phyloP scores from a whole-genome alignment of 2,888 invertebrate species.

The Ophioninae sp. region DNA sequence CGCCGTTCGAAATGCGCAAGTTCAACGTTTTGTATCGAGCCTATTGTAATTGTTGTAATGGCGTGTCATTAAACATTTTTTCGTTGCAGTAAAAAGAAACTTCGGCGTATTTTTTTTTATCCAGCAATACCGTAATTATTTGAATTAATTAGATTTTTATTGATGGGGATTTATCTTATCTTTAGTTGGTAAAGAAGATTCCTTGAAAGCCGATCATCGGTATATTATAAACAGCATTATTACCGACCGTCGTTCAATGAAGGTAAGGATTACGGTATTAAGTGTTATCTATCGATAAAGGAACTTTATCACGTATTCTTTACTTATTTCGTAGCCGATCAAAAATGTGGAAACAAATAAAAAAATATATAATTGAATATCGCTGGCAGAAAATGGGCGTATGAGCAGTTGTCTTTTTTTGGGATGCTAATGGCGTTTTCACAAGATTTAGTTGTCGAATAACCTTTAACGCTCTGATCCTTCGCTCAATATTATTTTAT shows the following conservation, averaged over 20 bases:
- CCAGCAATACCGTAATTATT: background rate
- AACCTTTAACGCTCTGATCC: background rate
- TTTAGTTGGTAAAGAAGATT: no score
- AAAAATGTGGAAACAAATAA: background rate
- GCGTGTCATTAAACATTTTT: conserved; percentile 43
- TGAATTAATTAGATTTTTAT: no score
- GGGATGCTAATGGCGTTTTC: background rate
- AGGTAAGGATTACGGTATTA: no score
- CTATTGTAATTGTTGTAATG: conserved; percentile 34
- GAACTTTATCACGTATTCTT: no score
- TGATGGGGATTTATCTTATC: no score
- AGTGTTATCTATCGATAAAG: no score
- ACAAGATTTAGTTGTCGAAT: background rate
- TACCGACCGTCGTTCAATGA: no score
- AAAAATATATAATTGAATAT: background rate
- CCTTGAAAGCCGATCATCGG: no score
- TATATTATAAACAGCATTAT: no score
- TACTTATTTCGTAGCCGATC: no score
- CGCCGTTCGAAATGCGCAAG: conserved; percentile 26
- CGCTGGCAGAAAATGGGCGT: background rate
- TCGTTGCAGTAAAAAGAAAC: conserved; percentile 41
- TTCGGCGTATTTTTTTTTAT: background rate
- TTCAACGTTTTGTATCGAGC: conserved; percentile 39
- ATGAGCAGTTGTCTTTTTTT: background rate
- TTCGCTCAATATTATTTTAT: background rate